A percentile compares a stretch with the other conserved stretches of the same genome.
Evolutionary conservation across 2,888 invertebrate genomes (phyloP).

Genomic region (Autographa gamma): DNA sequence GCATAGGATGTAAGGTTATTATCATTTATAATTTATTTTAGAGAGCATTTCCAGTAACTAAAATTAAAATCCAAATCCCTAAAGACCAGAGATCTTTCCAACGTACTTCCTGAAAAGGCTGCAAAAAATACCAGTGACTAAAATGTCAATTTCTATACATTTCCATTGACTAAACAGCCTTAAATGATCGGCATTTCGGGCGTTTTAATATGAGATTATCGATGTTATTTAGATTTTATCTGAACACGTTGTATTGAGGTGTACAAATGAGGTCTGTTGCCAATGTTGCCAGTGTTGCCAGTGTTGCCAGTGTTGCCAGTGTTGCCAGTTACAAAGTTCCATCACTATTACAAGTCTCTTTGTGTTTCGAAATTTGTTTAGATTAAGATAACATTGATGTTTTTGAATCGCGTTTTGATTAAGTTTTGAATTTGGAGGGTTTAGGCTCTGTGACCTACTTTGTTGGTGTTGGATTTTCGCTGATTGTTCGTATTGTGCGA

Average conservation of each 20-base stretch:
- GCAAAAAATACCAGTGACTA: background rate
- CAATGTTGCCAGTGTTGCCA: slow-evolving; percentile 52
- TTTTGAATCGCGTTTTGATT: slow-evolving; percentile 52
- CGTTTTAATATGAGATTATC: slow-evolving; percentile 82
- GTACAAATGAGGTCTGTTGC: slow-evolving; percentile 79
- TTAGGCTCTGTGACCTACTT: slow-evolving; percentile 1
- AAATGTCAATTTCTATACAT: background rate
- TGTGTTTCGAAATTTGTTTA: slow-evolving; percentile 62
- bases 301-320: slow-evolving; percentile 51
- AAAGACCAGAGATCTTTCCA: background rate
- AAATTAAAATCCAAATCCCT: background rate
- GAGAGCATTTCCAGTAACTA: background rate
- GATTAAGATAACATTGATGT: slow-evolving; percentile 52
- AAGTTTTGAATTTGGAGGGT: slow-evolving; percentile 39
- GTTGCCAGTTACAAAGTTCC: slow-evolving; percentile 72
- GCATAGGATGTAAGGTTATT: too few relatives aligned
- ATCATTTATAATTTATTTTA: too few relatives aligned
- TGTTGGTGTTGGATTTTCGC: background rate
- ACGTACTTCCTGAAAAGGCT: background rate
- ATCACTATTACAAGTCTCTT: slow-evolving; percentile 63
- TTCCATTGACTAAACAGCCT: slow-evolving; percentile 50
- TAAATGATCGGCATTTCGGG: slow-evolving; percentile 74
- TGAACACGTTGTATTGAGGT: slow-evolving; percentile 80
- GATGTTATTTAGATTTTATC: slow-evolving; percentile 83
- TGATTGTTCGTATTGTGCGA: background rate